phyloP scores from a whole-genome alignment of 2,888 invertebrate genomes.

The Acanthosoma haemorrhoidale region DNA sequence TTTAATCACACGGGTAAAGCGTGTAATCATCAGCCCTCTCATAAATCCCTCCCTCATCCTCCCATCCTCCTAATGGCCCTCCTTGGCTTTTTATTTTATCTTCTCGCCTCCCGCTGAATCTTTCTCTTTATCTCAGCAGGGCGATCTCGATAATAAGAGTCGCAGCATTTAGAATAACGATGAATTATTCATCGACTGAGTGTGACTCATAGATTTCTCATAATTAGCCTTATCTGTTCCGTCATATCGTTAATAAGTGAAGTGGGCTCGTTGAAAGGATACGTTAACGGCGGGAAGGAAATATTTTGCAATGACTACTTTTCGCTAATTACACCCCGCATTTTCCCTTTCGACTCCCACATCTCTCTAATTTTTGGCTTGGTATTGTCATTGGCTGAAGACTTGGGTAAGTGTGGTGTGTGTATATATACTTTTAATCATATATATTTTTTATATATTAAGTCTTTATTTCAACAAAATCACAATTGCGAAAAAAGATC shows the following conservation, averaged over 20 bases:
- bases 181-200: not conserved
- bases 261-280: not conserved
- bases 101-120: not conserved
- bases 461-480: no score
- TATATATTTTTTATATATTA: no score
- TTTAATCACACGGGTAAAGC: not conserved
- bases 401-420: no score
- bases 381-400: no score
- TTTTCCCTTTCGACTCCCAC: no score
- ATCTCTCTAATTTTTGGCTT: no score
- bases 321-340: no score
- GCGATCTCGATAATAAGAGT: not conserved
- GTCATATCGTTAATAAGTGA: not conserved
- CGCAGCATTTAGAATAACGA: not conserved
- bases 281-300: not conserved
- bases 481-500: no score
- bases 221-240: slow-evolving; percentile 5
- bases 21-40: not conserved
- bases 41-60: not conserved
- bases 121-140: slow-evolving; percentile 7
- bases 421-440: no score
- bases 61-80: not conserved
- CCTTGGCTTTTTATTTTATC: not conserved
- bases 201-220: slow-evolving; percentile 10
- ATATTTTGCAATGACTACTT: not conserved